Base-by-base conservation (phyloP, 1,140 invertebrate genomes). In the Aphelenchoides fujianensis region DNA sequence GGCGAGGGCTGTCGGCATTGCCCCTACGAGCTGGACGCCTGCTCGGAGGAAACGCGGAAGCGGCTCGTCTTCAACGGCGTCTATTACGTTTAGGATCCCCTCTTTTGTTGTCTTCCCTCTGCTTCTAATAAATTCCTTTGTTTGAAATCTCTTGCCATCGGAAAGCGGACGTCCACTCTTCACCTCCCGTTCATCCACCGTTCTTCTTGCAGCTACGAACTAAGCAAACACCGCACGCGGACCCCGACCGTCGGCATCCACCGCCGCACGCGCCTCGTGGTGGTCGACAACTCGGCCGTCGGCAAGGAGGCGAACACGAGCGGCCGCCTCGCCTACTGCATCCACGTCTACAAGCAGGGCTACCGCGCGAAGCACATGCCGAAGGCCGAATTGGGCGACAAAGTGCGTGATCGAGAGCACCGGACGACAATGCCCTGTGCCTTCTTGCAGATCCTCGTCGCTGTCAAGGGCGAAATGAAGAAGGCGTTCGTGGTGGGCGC, bases 401-500 rank as follows among this genome's bases (percentile, higher is more conserved):
- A 92, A 87, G 86, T 70, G 1, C 16, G 16, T 52, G n/a, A 31
- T 73, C 48, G 28, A 73, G n/a, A n/a, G 53, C 35, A 0, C 34
- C 34, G 3, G 2, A 31, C 1, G 19, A 7, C 19, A 53, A 71
- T 53, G 19, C 5, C 53, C 32, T 67, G 48, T 19, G 23, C 28
- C 66, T 61, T 28, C 19, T 77, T 76, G 3, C 91, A 89, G 88
- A 90, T 99, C 7, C 82, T 98, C 76, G 90, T 98, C n/a, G 93
- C 96, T 2, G 92, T 98, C 74, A 93, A 92, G 85, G 95, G 95
- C 31, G 91, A 97, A 84, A 98, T 95, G 88, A 95, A 94, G 83
- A 94, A 94, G 85, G 96, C 90, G 1, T 92, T 95, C 71, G 87
- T 98, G 57, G 95, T 98, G 28, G 96, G 96, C 0, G 78, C 76